These are phyloP conservation scores for Tetropium fuscum DNA, from an alignment of 2,888 invertebrate genomes.

Conservation along the genomic window DNA sequence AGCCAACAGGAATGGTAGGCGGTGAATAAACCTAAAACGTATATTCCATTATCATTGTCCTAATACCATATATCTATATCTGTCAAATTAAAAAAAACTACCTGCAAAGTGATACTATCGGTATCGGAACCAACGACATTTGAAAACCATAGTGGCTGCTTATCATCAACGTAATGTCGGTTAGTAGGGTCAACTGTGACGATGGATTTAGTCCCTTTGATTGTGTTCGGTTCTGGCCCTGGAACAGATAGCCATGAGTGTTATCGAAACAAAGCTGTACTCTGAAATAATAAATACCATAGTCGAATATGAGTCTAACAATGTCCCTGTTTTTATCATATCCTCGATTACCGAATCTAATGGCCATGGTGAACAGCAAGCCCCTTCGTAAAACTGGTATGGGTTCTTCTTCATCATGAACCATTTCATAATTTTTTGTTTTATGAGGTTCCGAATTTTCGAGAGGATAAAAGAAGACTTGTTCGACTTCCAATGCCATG, in stretches of 20 bases:
- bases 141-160: constrained; percentile 59
- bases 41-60: no score
- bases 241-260: constrained; percentile 11
- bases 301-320: constrained; percentile 76
- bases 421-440: constrained; percentile 77
- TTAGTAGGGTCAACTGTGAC: constrained; percentile 51
- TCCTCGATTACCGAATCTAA: constrained; percentile 72
- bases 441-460: constrained; percentile 79
- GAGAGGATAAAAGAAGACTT: constrained; percentile 74
- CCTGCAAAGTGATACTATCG: constrained; percentile 64
- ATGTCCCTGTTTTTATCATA: constrained; percentile 74
- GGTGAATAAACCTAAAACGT: constrained; percentile 73
- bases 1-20: constrained; percentile 74
- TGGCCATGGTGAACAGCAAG: constrained; percentile 76
- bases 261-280: background rate
- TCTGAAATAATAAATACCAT: constrained; percentile 66
- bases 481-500: constrained; percentile 65
- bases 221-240: constrained; percentile 68
- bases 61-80: no score
- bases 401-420: constrained; percentile 72
- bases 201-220: constrained; percentile 70
- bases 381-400: constrained; percentile 79
- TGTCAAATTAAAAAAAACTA: no score
- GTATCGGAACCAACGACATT: constrained; percentile 55
- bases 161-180: constrained; percentile 43